Conservation (phyloP, 2,797 vertebrate genomes). For the Aplochiton taeniatus region DNA sequence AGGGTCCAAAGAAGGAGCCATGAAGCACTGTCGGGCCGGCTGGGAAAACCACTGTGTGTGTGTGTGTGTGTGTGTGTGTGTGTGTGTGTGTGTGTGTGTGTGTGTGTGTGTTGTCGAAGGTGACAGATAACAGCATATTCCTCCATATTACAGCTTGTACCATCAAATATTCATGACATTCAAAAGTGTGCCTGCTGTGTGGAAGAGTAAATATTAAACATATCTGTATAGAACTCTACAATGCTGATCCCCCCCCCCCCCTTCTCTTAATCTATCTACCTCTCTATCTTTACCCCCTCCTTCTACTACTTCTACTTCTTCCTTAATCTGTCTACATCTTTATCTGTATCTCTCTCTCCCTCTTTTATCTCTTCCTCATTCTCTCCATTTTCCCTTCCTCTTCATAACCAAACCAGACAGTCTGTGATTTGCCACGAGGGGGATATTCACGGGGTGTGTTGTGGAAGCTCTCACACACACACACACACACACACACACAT, state of each 20-base stretch:
- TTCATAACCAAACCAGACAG: conserved; percentile 24
- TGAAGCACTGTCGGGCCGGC: conserved; percentile 37
- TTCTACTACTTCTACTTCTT: background rate
- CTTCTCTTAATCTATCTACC: background rate
- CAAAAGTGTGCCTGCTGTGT: conserved; percentile 24
- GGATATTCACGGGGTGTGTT: conserved; percentile 45
- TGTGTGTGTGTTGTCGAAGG: background rate
- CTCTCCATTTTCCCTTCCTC: conserved; percentile 2
- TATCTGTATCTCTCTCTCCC: background rate
- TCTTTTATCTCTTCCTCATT: background rate
- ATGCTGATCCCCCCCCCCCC: background rate
- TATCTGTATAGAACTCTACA: background rate
- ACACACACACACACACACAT: no score
- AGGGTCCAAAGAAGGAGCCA: conserved; percentile 47
- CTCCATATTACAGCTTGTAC: conserved; percentile 49
- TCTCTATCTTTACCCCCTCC: background rate
- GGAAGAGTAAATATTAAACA: conserved; percentile 53
- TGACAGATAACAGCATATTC: conserved; percentile 31
- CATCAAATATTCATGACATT: conserved; percentile 50
- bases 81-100: conserved; percentile 27
- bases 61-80: conserved; percentile 28
- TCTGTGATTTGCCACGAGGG: conserved; percentile 59
- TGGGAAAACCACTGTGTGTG: conserved; percentile 10
- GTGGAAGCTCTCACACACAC: conserved; percentile 27
- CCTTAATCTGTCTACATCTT: no score